phyloP scores from a whole-genome alignment of 2,888 invertebrate species.

The Rosalia funebris region DNA sequence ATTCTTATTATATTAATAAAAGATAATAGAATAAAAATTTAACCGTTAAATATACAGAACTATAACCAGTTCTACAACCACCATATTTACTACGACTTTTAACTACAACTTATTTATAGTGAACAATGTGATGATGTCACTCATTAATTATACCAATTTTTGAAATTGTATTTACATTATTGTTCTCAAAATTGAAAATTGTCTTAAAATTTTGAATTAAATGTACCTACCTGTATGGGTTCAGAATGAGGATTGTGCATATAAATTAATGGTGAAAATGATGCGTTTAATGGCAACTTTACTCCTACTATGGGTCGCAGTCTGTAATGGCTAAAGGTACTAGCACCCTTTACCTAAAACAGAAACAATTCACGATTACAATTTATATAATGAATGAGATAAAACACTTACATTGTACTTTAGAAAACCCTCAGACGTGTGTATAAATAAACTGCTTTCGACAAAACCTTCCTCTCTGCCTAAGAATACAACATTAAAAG shows the following conservation, averaged over 20 bases:
- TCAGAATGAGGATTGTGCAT: conserved; percentile 94
- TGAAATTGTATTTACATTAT: not conserved
- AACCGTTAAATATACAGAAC: too few species aligned
- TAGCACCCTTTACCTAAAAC: conserved; percentile 81
- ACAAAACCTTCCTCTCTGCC: conserved; percentile 90
- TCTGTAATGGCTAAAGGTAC: conserved; percentile 90
- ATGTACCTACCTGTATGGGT: conserved; percentile 85
- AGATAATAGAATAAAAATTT: too few species aligned
- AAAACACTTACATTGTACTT: conserved; percentile 77
- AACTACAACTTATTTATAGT: too few species aligned
- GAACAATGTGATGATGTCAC: too few species aligned
- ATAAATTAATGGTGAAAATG: conserved; percentile 87
- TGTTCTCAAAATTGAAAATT: too few species aligned
- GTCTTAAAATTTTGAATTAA: too few species aligned
- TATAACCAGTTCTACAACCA: too few species aligned
- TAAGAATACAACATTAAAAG: conserved; percentile 95
- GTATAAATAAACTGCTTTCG: conserved; percentile 89
- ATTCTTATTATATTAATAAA: too few species aligned
- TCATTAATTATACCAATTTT: not conserved
- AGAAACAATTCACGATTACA: not conserved
- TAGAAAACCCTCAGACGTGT: conserved; percentile 92
- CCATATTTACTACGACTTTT: too few species aligned
- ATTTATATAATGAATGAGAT: conserved; percentile 7
- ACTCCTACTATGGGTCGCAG: conserved; percentile 91
- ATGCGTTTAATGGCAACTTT: conserved; percentile 90